Evolutionary conservation across 2,113 vertebrate genomes (phyloP), one percentile per base, ranked within the genome.

Genomic region (Peromyscus maniculatus): DNA sequence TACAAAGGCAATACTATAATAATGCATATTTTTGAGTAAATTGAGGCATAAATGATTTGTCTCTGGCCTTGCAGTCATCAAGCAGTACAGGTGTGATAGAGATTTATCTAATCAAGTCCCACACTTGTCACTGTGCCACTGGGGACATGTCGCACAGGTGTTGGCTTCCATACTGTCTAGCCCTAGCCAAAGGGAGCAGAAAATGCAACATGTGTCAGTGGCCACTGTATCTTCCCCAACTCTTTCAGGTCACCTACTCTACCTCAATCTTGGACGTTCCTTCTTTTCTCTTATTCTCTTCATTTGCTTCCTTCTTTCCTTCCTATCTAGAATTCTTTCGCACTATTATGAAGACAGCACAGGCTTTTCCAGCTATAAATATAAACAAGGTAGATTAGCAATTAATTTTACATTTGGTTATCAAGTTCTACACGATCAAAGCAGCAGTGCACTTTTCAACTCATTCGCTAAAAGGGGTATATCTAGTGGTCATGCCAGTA

Each of bases 211-310:
- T 79, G 31, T 62, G 74, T 67, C 80, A 86, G 19, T 21, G 49
- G 57, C n/a, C 62, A 94, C 2, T 64, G 83, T 16, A 55, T 88
- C 88, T 94, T 13, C 84, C 88, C 62, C 80, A 57, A 62, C 17
- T 92, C 62, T 24, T 74, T 91, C 55, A 79, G 36, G 8, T 66
- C 16, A 80, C 83, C 75, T 93, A 75, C 26, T 96, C 64, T 97
- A 98, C 98, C 98, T 98, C n/a, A 93, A 77, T 95, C 89, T 93
- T 93, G 92, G 96, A 88, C 2, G 55, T 87, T 89, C 59, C 93
- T 94, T 93, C 87, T 94, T 97, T 91, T 77, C 91, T 96, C 96
- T 97, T 96, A 96, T 4, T 93, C 97, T 95, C 97, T 97, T 98
- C 97, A 98, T 98, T 97, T 13, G 96, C 39, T 96, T 89, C 95